phyloP scores from a whole-genome alignment of 2,888 invertebrate species.

The Serrognathus titanus region DNA sequence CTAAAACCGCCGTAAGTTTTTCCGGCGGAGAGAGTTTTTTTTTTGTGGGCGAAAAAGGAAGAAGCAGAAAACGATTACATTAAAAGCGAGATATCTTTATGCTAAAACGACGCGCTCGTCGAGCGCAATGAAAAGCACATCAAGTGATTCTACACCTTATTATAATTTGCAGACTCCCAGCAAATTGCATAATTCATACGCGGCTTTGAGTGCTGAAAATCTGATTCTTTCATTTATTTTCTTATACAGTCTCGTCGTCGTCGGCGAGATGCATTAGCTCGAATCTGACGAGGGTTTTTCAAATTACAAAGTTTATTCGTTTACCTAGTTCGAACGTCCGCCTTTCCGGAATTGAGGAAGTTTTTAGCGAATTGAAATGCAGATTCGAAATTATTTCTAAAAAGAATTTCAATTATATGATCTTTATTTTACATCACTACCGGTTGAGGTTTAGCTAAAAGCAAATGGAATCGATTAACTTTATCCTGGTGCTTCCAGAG shows the following conservation, averaged over 20 bases:
- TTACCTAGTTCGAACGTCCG: constrained; percentile 11
- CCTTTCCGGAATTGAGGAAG: too few relatives aligned
- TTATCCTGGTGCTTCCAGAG: too few relatives aligned
- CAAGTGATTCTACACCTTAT: not conserved
- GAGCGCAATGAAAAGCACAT: not conserved
- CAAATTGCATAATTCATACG: not conserved
- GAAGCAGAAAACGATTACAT: too few relatives aligned
- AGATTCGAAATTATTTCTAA: too few relatives aligned
- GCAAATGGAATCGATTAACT: too few relatives aligned
- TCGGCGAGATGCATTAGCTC: constrained; percentile 13
- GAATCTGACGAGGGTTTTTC: constrained; percentile 22
- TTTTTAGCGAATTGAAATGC: too few relatives aligned
- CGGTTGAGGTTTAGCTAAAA: too few relatives aligned
- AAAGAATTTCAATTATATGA: too few relatives aligned
- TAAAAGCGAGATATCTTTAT: not conserved
- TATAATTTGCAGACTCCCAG: not conserved
- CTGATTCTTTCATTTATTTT: not conserved
- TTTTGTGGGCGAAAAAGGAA: too few relatives aligned
- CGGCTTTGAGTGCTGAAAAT: not conserved
- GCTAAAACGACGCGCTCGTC: not conserved
- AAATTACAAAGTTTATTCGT: constrained; percentile 20
- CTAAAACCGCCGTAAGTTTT: too few relatives aligned
- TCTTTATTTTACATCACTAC: too few relatives aligned
- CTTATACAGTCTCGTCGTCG: constrained; percentile 15
- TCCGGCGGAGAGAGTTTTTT: too few relatives aligned